Evolutionary conservation across 2,888 invertebrate genomes (phyloP).

Genomic region (Patella pellucida): DNA sequence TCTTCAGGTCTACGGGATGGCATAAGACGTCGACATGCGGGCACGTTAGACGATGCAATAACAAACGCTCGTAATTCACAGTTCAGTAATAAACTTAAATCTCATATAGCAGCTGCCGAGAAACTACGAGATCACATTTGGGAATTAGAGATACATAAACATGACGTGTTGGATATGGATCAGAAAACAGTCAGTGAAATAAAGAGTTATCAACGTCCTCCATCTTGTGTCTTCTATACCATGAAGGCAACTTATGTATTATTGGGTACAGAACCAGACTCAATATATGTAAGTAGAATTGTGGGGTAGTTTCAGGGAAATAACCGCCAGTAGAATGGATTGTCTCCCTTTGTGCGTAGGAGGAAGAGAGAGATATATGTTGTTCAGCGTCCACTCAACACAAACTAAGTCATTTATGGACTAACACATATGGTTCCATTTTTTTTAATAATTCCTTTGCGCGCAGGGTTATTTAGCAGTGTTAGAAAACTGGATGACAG

Average conservation of each 20-base stretch:
- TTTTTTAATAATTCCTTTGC: too few species aligned
- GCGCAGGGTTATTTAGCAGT: too few species aligned
- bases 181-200: slow-evolving; percentile 10
- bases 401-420: too few species aligned
- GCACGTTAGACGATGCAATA: not conserved
- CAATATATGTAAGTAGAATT: not conserved
- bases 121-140: not conserved
- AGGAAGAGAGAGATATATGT: too few species aligned
- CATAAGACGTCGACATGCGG: not conserved
- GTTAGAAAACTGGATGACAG: too few species aligned
- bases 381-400: too few species aligned
- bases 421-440: too few species aligned
- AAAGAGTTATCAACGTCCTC: not conserved
- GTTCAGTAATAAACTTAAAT: not conserved
- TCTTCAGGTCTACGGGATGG: not conserved
- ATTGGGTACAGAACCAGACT: not conserved
- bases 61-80: not conserved
- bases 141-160: not conserved
- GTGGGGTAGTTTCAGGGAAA: too few species aligned
- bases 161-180: not conserved
- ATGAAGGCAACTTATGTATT: not conserved
- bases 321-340: too few species aligned
- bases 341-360: too few species aligned
- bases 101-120: slow-evolving; percentile 5
- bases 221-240: not conserved